Conservation (phyloP, 2,888 invertebrate genomes). For the Gerris lacustris region DNA sequence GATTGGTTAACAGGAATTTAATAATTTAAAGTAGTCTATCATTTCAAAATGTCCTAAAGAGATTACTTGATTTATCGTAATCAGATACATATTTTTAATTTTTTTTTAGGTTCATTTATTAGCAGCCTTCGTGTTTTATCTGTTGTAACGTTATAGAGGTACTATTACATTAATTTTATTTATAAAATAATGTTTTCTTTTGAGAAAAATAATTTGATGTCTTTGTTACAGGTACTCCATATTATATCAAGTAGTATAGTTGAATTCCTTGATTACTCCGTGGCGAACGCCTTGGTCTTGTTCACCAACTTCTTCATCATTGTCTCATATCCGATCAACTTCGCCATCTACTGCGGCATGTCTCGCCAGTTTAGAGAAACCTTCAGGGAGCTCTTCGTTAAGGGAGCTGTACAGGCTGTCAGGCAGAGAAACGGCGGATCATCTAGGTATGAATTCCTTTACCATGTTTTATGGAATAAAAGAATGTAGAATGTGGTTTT, state of each 20-base stretch:
- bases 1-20: too few species aligned
- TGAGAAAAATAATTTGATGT: background rate
- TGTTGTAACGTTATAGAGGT: too few species aligned
- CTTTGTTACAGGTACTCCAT: constrained; percentile 46
- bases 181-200: too few species aligned
- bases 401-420: constrained; percentile 45
- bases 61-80: too few species aligned
- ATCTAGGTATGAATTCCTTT: constrained; percentile 40
- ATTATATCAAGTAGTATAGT: constrained; percentile 63
- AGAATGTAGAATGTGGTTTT: too few species aligned
- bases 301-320: constrained; percentile 86
- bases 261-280: constrained; percentile 61
- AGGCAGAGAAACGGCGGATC: constrained; percentile 55
- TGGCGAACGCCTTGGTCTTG: constrained; percentile 62
- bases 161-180: too few species aligned
- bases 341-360: constrained; percentile 94
- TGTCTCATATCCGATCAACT: constrained; percentile 83
- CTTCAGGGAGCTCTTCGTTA: constrained; percentile 70
- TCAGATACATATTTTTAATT: too few species aligned
- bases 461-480: too few species aligned
- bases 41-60: too few species aligned
- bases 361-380: constrained; percentile 86
- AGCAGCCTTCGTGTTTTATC: too few species aligned
- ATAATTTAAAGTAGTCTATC: too few species aligned
- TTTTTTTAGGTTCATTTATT: too few species aligned